Base-by-base conservation (phyloP, 2,113 vertebrate species). In the Perccottus glenii region DNA sequence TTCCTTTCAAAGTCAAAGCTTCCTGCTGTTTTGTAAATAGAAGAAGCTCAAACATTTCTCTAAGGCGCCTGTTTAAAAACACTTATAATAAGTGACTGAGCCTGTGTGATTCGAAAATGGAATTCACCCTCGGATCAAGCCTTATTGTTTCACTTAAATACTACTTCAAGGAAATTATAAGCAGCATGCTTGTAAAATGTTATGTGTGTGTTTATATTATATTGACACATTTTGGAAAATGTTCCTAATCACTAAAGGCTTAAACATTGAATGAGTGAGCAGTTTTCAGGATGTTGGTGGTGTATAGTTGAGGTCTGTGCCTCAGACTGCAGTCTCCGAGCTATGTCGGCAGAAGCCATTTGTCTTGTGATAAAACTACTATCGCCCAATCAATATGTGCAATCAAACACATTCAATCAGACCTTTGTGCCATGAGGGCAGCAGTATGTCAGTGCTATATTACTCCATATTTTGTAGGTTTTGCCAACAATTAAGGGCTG, bases 321-420 rank as follows among this genome's bases (percentile, higher is more conserved):
- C 6, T 51, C 43, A 47, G 36, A 83, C 81, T 68, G 67, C 70
- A 64, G 82, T 81, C 75, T 63, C 60, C 11, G 5, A 62, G 56
- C 72, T 75, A 2, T 45, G 60, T 83, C 76, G 72, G 68, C 77
- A 73, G 67, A 81, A 80, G 64, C 80, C 68, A 83, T 90, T 87
- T 87, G 72, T 87, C 79, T 83, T 75, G 57, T 77, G 80, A 87
- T 82, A 83, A 84, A 88, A 85, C 60, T 67, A 79, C 19, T 60
- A 74, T 67, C 50, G 80, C 66, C 55, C 66, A 87, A 88, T 89
- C 81, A 82, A 89, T 85, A 81, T 53, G 11, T 43, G 65, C 80
- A 61, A 81, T 88, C 82, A 88, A 81, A 84, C 66, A 44, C 65
- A 76, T 84, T 86, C 73, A 82, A 72, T 84, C 78, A 86, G 78